phyloP scores from a whole-genome alignment of 2,888 invertebrate genomes.

The Bellardia pandia region DNA sequence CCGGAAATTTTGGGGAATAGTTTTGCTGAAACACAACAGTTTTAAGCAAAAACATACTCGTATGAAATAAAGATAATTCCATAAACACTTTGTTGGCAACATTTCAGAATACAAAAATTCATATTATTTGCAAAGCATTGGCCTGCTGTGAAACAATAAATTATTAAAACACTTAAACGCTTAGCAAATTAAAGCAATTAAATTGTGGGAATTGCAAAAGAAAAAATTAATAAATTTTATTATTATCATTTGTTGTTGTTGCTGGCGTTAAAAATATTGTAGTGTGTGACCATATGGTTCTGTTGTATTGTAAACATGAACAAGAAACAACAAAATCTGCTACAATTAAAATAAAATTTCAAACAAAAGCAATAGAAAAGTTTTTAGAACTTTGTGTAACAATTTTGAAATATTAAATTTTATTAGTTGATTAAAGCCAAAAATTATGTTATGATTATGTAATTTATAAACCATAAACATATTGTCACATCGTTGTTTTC shows the following conservation, averaged over 20 bases:
- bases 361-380: too few relatives aligned
- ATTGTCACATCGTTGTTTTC: background rate
- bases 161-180: constrained; percentile 19
- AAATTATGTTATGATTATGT: too few relatives aligned
- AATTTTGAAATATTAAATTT: too few relatives aligned
- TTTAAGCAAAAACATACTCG: too few relatives aligned
- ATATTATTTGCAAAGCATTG: constrained; percentile 7
- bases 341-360: too few relatives aligned
- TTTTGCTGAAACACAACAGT: too few relatives aligned
- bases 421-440: too few relatives aligned
- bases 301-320: background rate
- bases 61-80: background rate
- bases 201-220: constrained; percentile 7
- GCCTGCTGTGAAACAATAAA: constrained; percentile 22
- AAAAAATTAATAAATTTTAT: background rate
- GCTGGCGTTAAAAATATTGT: background rate
- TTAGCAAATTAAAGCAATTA: constrained; percentile 15
- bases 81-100: constrained; percentile 18
- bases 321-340: background rate
- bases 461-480: background rate
- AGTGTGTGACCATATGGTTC: constrained; percentile 13
- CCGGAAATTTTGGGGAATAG: too few relatives aligned
- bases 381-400: too few relatives aligned
- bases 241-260: constrained; percentile 7
- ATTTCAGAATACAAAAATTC: constrained; percentile 7